phyloP scores from a whole-genome alignment of 2,797 vertebrate species.

The Erethizon dorsatum region DNA sequence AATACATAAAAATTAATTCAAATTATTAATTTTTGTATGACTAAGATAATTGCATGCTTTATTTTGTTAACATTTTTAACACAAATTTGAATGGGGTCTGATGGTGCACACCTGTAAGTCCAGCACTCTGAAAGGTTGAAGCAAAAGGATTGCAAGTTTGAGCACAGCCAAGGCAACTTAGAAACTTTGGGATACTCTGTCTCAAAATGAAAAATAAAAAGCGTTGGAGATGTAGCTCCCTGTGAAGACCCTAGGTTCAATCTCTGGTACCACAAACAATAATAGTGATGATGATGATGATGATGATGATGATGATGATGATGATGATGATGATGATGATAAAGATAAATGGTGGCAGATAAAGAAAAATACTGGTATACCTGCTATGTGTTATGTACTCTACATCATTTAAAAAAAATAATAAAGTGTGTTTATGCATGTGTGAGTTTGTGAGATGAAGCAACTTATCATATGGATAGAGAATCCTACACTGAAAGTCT shows the following conservation, averaged over 20 bases:
- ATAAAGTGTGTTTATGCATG: background rate
- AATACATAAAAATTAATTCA: background rate
- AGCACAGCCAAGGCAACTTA: background rate
- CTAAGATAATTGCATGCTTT: background rate
- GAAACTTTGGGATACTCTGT: background rate
- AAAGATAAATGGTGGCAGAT: background rate
- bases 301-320: background rate
- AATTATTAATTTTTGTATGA: background rate
- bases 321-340: background rate
- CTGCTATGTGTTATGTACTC: background rate
- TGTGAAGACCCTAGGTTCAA: background rate
- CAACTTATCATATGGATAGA: background rate
- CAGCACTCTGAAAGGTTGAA: background rate
- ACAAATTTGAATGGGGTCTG: background rate
- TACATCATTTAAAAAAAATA: background rate
- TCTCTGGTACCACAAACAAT: background rate
- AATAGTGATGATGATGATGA: background rate
- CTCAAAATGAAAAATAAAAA: background rate
- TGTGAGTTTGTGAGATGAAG: background rate
- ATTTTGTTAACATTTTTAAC: background rate
- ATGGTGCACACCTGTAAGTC: background rate
- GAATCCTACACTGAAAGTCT: too few relatives aligned
- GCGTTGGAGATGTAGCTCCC: background rate
- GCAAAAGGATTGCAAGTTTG: background rate
- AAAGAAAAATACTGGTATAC: background rate